phyloP scores from a whole-genome alignment of 2,113 vertebrate species.

The Peromyscus polionotus region DNA sequence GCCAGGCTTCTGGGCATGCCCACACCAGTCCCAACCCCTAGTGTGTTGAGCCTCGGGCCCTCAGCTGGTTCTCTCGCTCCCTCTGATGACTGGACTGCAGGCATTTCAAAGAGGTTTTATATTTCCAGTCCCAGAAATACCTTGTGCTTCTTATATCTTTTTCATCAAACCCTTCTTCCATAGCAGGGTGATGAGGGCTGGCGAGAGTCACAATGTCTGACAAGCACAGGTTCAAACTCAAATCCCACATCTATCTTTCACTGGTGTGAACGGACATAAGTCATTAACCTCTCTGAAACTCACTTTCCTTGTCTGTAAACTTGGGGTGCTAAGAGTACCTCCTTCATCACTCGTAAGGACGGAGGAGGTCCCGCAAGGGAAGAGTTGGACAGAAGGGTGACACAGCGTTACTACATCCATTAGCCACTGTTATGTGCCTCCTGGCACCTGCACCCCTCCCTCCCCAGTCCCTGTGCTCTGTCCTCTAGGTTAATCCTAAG shows the following conservation, averaged over 20 bases:
- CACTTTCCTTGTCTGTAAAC: slow-evolving; percentile 30
- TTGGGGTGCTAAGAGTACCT: background rate
- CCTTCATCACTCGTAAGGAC: background rate
- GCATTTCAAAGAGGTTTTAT: slow-evolving; percentile 35
- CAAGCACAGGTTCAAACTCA: background rate
- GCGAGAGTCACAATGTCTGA: background rate
- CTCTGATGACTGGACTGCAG: background rate
- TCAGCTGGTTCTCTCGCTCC: background rate
- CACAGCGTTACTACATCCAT: background rate
- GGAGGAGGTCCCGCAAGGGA: background rate
- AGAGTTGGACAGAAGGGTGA: background rate
- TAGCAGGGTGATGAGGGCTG: background rate
- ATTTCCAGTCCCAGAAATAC: background rate
- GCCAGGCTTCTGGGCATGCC: background rate
- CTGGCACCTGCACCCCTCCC: background rate
- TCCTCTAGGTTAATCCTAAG: background rate
- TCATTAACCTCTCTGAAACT: background rate
- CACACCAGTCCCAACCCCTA: background rate
- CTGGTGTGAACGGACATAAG: background rate
- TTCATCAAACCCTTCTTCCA: background rate
- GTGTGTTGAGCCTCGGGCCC: background rate
- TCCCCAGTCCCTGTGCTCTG: background rate
- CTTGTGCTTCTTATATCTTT: background rate
- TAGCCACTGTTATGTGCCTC: background rate
- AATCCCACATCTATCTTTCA: background rate